Conservation (phyloP, 2,888 invertebrate genomes). For the Aphodius granarius region DNA sequence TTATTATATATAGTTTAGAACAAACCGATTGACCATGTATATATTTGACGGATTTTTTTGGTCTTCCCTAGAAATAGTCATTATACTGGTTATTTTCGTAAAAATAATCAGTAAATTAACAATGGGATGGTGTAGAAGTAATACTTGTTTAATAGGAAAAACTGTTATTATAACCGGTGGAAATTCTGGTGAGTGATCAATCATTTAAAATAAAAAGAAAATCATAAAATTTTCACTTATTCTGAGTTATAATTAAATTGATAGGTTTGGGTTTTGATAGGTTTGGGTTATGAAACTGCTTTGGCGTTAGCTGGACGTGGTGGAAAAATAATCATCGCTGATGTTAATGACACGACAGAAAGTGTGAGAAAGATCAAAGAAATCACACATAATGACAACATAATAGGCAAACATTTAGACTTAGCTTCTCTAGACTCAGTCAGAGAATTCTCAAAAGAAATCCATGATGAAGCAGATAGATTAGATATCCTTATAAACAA, state of each 20-base stretch:
- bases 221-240: background rate
- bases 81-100: background rate
- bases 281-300: slow-evolving; percentile 54
- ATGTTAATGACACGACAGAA: slow-evolving; percentile 48
- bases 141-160: slow-evolving; percentile 45
- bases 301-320: slow-evolving; percentile 55
- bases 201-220: background rate
- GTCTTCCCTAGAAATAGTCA: background rate
- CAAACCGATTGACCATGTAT: too few relatives aligned
- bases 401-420: slow-evolving; percentile 55
- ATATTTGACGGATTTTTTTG: background rate
- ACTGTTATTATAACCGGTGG: slow-evolving; percentile 48
- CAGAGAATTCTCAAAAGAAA: slow-evolving; percentile 62
- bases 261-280: slow-evolving; percentile 35
- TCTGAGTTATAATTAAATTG: background rate
- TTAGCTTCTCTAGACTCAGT: slow-evolving; percentile 59
- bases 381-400: slow-evolving; percentile 46
- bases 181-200: slow-evolving; percentile 18
- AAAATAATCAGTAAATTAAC: slow-evolving; percentile 25
- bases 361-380: slow-evolving; percentile 42
- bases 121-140: slow-evolving; percentile 43
- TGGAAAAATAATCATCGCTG: slow-evolving; percentile 59
- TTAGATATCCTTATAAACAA: slow-evolving; percentile 68
- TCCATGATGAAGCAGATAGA: slow-evolving; percentile 57
- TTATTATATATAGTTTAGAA: background rate